Base-by-base conservation (phyloP, 1,140 invertebrate species). In the Sycophaga agraensis region DNA sequence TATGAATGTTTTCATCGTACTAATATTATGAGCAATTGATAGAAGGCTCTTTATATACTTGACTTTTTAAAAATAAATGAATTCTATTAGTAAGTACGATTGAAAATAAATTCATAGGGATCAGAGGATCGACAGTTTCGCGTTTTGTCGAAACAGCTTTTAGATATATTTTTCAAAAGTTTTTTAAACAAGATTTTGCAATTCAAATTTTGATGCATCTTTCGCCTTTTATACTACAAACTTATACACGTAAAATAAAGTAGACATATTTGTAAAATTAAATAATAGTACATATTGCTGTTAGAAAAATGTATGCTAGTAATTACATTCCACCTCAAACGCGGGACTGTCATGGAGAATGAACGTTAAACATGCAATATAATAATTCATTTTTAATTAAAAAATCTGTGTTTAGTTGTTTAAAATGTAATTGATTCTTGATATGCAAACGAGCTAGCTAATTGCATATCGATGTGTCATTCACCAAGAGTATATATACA, bases 391-490 rank as follows among this genome's bases (percentile, higher is more conserved):
- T 57, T 63, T 22, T 45, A 28, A 34, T 46, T 28, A 22, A 46
- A 24, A 31, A 26, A 19, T n/a, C 51, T 56, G 50, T 43, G 53
- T 61, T 61, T 34, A 26, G 54, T 61, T 59, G 34, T 21, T 59
- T 35, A 40, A 53, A 21, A 42, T 42, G 16, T 43, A 12, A 55
- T 50, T 40, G 39, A 57, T 50, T 65, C 49, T 61, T 45, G 42
- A 16, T 51, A 59, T 34, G 43, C 43, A 39, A 62, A n/a, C 42
- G 17, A 48, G 24, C 21, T 42, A 40, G 59, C 45, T 51, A 40
- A 60, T 63, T 63, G 54, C 60, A 63, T 55, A 57, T 57, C 39
- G 43, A 60, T 63, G 56, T 63, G 45, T 66, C 53, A 63, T 66
- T 62, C 55, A 42, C 57, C 49, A 59, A 40, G 12, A 65, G 58